Conservation (phyloP, 2,113 vertebrate species). For the western clawed frog (Xenopus tropicalis) region DNA sequence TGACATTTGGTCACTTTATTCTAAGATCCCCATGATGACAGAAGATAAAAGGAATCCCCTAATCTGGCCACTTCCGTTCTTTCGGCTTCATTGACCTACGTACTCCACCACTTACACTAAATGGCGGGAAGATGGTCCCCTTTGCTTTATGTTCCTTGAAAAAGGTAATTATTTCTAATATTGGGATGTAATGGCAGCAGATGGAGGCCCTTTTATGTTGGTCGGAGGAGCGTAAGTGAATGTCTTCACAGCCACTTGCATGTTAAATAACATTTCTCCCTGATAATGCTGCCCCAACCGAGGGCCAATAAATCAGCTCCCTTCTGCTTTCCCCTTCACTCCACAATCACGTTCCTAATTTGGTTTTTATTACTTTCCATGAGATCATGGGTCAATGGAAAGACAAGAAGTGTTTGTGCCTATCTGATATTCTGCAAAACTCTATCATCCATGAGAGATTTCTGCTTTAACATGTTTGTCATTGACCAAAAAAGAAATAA, state of each 20-base stretch:
- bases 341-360: conserved; percentile 35
- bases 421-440: neutral
- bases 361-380: conserved; percentile 25
- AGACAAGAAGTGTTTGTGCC: neutral
- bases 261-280: conserved; percentile 33
- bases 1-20: neutral
- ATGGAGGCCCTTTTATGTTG: conserved; percentile 37
- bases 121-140: conserved; percentile 15
- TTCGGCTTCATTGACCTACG: conserved; percentile 19
- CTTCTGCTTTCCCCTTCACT: conserved; percentile 27
- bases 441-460: neutral
- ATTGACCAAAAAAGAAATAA: too few species aligned
- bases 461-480: too few species aligned
- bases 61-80: conserved; percentile 8
- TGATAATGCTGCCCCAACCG: conserved; percentile 9
- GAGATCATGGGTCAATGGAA: neutral
- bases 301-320: conserved; percentile 29
- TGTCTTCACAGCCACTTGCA: conserved; percentile 25
- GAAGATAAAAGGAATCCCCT: neutral
- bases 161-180: conserved; percentile 37
- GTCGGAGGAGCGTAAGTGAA: conserved; percentile 29
- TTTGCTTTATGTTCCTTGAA: conserved; percentile 30
- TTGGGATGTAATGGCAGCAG: conserved; percentile 25
- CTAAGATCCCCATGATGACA: neutral
- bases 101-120: conserved; percentile 16